A percentile compares a stretch with the other conserved stretches of the same genome.
Evolutionary conservation across 2,113 vertebrate genomes (phyloP).

Genomic region (Chlamydotis undulata): DNA sequence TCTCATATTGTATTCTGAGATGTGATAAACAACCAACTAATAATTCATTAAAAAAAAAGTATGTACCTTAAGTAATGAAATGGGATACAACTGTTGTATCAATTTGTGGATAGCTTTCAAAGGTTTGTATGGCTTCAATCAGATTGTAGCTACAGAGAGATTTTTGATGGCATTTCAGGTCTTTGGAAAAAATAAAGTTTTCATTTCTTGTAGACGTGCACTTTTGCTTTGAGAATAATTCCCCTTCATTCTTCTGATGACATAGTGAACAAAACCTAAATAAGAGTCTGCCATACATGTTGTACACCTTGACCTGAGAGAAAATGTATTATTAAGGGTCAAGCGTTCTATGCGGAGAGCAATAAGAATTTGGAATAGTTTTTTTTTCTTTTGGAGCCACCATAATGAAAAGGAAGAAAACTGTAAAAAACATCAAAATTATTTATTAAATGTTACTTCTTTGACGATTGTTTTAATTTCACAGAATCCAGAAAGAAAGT

Average conservation of each 20-base stretch:
- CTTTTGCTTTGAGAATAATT: neutral
- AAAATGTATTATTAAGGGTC: neutral
- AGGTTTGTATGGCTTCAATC: neutral
- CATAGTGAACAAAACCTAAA: neutral
- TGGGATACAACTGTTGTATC: neutral
- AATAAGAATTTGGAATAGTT: neutral
- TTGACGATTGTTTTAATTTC: neutral
- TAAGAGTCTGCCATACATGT: neutral
- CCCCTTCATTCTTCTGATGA: neutral
- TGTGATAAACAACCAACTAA: neutral
- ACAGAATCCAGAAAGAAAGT: neutral
- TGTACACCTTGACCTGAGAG: neutral
- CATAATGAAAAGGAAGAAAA: neutral
- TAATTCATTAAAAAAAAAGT: neutral
- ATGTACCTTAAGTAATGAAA: neutral
- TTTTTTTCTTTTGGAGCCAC: neutral
- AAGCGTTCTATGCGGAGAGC: neutral
- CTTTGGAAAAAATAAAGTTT: neutral
- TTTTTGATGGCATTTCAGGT: neutral
- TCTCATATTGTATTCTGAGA: neutral
- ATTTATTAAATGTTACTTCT: neutral
- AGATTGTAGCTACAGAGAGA: neutral
- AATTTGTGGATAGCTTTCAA: neutral
- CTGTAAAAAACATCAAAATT: neutral
- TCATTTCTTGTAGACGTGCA: neutral